These are phyloP conservation scores for Leucania comma DNA, from an alignment of 2,888 invertebrate species.

Conservation along the genomic window DNA sequence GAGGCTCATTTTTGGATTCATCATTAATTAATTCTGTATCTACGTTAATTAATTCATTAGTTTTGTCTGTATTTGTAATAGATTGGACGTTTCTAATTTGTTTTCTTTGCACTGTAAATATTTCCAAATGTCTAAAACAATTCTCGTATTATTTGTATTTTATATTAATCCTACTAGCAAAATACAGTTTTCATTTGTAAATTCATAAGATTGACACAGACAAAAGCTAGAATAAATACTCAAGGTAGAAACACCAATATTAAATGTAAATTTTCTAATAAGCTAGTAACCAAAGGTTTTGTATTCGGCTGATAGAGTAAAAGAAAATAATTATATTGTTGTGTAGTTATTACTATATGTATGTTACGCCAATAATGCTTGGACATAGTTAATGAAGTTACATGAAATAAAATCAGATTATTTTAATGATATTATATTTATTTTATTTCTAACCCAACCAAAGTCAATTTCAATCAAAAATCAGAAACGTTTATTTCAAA, in stretches of 20 bases:
- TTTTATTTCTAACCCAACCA: slow-evolving; percentile 9
- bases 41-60: slow-evolving; percentile 34
- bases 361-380: slow-evolving; percentile 85
- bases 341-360: slow-evolving; percentile 80
- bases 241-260: slow-evolving; percentile 75
- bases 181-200: slow-evolving; percentile 41
- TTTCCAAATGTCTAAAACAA: slow-evolving; percentile 8
- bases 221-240: slow-evolving; percentile 73
- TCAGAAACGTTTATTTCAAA: too few species aligned
- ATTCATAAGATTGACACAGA: slow-evolving; percentile 38
- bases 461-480: neutral
- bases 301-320: slow-evolving; percentile 84
- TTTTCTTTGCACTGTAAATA: slow-evolving; percentile 48
- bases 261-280: slow-evolving; percentile 77
- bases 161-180: slow-evolving; percentile 15
- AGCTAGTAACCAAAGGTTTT: slow-evolving; percentile 90
- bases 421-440: slow-evolving; percentile 67
- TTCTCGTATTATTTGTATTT: slow-evolving; percentile 34
- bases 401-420: slow-evolving; percentile 86
- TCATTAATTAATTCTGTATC: slow-evolving; percentile 23
- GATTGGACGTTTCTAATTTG: slow-evolving; percentile 31
- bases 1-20: slow-evolving; percentile 20
- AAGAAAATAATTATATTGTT: slow-evolving; percentile 76
- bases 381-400: slow-evolving; percentile 84
- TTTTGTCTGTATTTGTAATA: slow-evolving; percentile 43